Evolutionary conservation across 1,140 invertebrate genomes (phyloP).

Genomic region (Portunus trituberculatus): DNA sequence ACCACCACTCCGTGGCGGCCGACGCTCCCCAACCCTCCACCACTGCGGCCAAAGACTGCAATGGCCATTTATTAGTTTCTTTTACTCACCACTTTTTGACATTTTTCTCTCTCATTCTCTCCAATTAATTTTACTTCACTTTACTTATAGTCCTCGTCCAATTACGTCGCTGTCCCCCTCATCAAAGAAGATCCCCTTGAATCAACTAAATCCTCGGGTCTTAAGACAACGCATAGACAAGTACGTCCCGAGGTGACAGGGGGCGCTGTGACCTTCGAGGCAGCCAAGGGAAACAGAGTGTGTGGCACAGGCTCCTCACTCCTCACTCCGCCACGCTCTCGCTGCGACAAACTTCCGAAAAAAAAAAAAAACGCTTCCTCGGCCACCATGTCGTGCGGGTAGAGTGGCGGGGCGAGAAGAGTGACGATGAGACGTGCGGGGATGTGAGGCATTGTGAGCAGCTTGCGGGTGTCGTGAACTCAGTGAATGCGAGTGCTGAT

Average conservation of each 20-base stretch:
- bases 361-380: not conserved
- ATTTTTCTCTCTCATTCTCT: not conserved
- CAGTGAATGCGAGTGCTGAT: not conserved
- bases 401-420: not conserved
- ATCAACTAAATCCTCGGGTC: not conserved
- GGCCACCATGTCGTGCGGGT: not conserved
- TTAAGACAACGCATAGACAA: conserved; percentile 13
- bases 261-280: not conserved
- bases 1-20: conserved; percentile 20
- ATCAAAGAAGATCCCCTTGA: not conserved
- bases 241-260: not conserved
- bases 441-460: not conserved
- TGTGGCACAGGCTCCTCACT: not conserved
- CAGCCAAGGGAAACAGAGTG: not conserved
- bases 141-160: not conserved
- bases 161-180: not conserved
- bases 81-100: not conserved
- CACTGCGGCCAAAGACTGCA: conserved; percentile 1
- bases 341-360: not conserved
- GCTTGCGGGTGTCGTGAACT: not conserved
- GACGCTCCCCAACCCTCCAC: not conserved
- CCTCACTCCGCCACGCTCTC: not conserved
- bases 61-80: not conserved
- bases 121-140: not conserved
- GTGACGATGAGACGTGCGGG: not conserved